Evolutionary conservation across 1,140 invertebrate species (phyloP).

Genomic region (Drosophila burlai): DNA sequence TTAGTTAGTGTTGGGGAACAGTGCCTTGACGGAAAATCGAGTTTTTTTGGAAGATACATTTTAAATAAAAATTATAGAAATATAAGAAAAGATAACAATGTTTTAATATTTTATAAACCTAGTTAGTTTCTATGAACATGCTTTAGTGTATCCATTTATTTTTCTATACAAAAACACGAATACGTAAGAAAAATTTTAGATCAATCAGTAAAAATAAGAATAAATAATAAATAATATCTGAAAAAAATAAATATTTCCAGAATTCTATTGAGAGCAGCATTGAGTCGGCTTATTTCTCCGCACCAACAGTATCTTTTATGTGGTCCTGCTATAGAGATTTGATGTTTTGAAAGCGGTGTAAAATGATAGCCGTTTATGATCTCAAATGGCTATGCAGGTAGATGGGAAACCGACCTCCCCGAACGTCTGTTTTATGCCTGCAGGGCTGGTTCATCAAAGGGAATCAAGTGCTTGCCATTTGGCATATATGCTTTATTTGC

Average conservation of each 20-base stretch:
- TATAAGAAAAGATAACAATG: too few relatives aligned
- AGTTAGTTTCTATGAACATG: too few relatives aligned
- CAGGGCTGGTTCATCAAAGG: slow-evolving; percentile 56
- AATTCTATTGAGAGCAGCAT: neutral
- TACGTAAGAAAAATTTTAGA: neutral
- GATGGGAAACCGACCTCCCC: slow-evolving; percentile 16
- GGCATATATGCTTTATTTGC: slow-evolving; percentile 22
- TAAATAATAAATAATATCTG: neutral
- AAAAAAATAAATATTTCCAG: neutral
- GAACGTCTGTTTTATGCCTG: slow-evolving; percentile 18
- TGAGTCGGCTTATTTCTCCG: neutral
- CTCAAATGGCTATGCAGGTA: slow-evolving; percentile 77
- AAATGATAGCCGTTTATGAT: slow-evolving; percentile 78
- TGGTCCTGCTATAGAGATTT: slow-evolving; percentile 32
- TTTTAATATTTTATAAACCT: too few relatives aligned
- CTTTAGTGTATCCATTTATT: too few relatives aligned
- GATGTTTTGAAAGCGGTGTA: slow-evolving; percentile 66
- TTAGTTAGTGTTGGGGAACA: slow-evolving; percentile 13
- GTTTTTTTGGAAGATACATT: neutral
- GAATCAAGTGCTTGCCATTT: slow-evolving; percentile 53
- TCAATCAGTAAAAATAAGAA: neutral
- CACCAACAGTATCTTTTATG: slow-evolving; percentile 8
- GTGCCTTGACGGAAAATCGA: slow-evolving; percentile 2
- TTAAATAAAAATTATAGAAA: neutral
- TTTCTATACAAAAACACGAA: neutral